Percentiles rank a stretch among this genome's conserved stretches.
These are phyloP conservation scores for Heliconius melpomene DNA, from an alignment of 1,140 invertebrate species.

Conservation along the genomic window DNA sequence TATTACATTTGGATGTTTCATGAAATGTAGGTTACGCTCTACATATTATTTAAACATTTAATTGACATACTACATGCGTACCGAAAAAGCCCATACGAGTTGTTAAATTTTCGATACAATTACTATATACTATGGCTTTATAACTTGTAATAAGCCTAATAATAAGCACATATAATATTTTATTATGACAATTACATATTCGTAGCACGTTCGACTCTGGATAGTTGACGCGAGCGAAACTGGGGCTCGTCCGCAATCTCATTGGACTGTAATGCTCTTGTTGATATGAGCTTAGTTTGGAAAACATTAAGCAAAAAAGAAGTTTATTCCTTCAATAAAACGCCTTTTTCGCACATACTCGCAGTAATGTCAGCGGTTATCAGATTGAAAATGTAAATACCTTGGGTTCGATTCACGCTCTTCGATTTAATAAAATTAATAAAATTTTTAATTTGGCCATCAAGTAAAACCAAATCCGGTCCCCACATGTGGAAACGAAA, in stretches of 20 bases:
- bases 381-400: no score
- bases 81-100: background rate
- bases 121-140: background rate
- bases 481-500: no score
- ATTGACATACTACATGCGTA: background rate
- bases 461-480: no score
- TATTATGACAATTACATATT: slow-evolving; percentile 15
- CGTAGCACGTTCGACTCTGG: slow-evolving; percentile 21
- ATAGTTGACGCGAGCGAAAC: slow-evolving; percentile 26
- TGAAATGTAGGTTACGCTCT: background rate
- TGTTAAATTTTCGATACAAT: background rate
- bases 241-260: slow-evolving; percentile 30
- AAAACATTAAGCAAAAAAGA: background rate
- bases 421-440: no score
- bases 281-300: slow-evolving; percentile 14
- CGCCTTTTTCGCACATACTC: background rate
- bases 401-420: no score
- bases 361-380: no score
- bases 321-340: background rate
- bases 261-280: slow-evolving; percentile 31
- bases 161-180: slow-evolving; percentile 7
- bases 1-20: no score
- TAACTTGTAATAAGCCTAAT: slow-evolving; percentile 1
- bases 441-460: no score
- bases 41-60: background rate